Evolutionary conservation across 2,797 vertebrate species (phyloP), one percentile per base, ranked within the genome.

Genomic region (Garrulus glandarius): DNA sequence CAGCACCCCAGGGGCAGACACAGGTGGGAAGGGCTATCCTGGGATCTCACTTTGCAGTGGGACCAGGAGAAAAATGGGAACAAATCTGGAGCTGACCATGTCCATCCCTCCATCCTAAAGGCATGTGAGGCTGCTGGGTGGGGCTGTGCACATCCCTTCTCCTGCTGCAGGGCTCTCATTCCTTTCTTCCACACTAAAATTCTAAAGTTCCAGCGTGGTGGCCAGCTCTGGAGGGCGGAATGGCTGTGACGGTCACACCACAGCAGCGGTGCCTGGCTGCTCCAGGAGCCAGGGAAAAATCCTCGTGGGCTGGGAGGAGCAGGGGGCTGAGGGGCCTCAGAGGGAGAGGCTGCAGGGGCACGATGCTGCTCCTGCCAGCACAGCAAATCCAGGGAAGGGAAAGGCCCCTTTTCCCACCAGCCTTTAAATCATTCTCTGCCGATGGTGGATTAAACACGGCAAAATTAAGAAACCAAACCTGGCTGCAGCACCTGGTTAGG

Each of bases 81-180:
- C 23, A 20, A 21, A 67, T 4, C 1, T 6, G 49, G 71, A 46
- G 34, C 0, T 20, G 10, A 0, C 9, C 0, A 1, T 2, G 0
- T 63, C 61, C 24, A 1, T 14, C 34, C 60, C 43, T 57, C 23
- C 1, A 5, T 6, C 70, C 3, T 0, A 17, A 37, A 70, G 60
- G 36, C 1, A 1, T 43, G 52, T 60, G 59, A 47, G 67, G 44
- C 65, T 37, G 57, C 39, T 22, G 65, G 30, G 12, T 36, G 59
- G 9, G n/a, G 52, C 67, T 69, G 15, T n/a, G 34, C 53, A 15
- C 19, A 0, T 39, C 30, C 37, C 50, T 32, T 29, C 86, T 71
- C 63, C n/a, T 10, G 41, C 92, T 4, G 4, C 2, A 64, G 43
- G 55, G 37, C 24, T 13, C 64, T 47, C 57, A 11, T 27, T 43